Percentiles rank a stretch among this genome's conserved stretches.
These are phyloP conservation scores for Pseudopipra pipra DNA, from an alignment of 2,113 vertebrate species.

Conservation along the genomic window DNA sequence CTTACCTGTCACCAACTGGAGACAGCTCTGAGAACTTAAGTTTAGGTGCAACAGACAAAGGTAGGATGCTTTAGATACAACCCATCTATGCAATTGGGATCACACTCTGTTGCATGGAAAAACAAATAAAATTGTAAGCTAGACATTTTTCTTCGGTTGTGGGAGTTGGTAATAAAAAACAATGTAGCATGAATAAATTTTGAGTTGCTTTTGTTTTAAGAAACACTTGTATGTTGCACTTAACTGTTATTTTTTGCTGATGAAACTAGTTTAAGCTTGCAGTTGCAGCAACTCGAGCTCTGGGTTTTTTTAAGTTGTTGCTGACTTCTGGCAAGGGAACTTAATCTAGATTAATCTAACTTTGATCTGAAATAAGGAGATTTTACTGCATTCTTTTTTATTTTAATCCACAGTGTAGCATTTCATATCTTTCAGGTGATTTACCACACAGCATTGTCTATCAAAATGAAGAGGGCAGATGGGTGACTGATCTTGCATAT, in stretches of 20 bases:
- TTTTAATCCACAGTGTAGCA: background rate
- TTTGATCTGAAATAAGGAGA: background rate
- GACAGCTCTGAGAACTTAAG: constrained; percentile 40
- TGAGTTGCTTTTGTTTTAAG: background rate
- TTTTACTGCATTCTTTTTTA: background rate
- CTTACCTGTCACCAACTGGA: constrained; percentile 78
- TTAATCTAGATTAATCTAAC: background rate
- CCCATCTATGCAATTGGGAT: background rate
- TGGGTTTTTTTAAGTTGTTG: background rate
- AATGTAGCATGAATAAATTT: background rate
- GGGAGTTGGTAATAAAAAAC: background rate
- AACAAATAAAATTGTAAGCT: background rate
- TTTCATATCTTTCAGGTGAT: constrained; percentile 67
- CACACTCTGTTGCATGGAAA: background rate
- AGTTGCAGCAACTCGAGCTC: background rate
- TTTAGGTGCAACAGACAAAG: constrained; percentile 12
- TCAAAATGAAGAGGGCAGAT: constrained; percentile 93
- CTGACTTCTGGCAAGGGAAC: background rate
- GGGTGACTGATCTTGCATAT: constrained; percentile 97
- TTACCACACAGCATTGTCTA: constrained; percentile 83
- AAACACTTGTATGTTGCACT: background rate
- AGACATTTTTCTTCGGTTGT: background rate
- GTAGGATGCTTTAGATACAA: constrained; percentile 29
- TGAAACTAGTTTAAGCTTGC: background rate
- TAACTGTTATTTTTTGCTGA: background rate